Evolutionary conservation across 2,888 invertebrate species (phyloP), one percentile per base, ranked within the genome.

Genomic region (Halictus ligatus): DNA sequence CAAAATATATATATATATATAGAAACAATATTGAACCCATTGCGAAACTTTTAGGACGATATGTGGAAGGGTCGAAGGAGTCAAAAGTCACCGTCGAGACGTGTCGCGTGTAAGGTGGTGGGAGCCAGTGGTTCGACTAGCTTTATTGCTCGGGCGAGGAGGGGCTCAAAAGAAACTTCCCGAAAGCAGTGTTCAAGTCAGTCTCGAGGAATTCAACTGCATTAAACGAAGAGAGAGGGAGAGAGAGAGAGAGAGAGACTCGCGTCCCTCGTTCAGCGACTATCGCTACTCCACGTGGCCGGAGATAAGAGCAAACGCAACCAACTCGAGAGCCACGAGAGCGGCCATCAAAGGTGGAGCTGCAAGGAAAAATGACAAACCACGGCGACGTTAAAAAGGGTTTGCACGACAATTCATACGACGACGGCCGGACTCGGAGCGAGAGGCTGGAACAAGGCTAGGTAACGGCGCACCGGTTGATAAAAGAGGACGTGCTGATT

Each of bases 281-380:
- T 29, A 73, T 50, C 50, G 74, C 50, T 5, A 13, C 25, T 74
- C 74, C 50, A 35, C 74, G 73, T 54, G 48, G 46, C 48, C 67
- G 25, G 58, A 72, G 71, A 69, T 71, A 75, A 50, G 74, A 74
- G 29, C 74, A 74, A 54, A 74, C 74, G 73, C 74, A 54, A 29
- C 50, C 50, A 54, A 54, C 74, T 74, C 74, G 60, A 71, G 29
- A 54, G 50, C 48, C 50, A 25, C n/a, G 40, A 64, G 67, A 48
- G 50, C 40, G n/a, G 48, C 67, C 76, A 50, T 80, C 75, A 75
- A 75, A 75, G 21, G 73, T 48, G 46, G 73, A 29, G 29, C 67
- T 35, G 35, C 21, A 50, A 18, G 12, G 80, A 69, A 29, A 76
- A 80, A 80, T 69, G 69, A 71, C 69, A 46, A 76, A 21, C n/a